phyloP scores from a whole-genome alignment of 2,888 invertebrate species.

The Cheilosia impressa region DNA sequence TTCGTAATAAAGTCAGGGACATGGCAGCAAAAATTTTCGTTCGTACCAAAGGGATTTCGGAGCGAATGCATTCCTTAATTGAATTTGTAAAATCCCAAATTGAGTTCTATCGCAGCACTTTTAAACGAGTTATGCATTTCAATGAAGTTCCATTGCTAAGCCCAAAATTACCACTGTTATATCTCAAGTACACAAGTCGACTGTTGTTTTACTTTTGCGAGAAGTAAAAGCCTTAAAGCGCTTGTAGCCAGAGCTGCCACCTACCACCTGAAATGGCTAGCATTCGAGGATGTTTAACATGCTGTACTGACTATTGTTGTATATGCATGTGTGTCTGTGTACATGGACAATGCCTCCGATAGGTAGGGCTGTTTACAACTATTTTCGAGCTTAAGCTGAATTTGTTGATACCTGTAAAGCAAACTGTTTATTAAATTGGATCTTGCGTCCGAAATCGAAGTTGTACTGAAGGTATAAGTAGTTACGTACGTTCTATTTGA shows the following conservation, averaged over 20 bases:
- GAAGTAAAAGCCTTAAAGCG: slow-evolving; percentile 48
- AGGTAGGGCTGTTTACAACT: too few relatives aligned
- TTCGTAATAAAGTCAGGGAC: slow-evolving; percentile 60
- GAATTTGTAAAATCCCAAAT: slow-evolving; percentile 77
- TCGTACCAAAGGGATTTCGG: slow-evolving; percentile 64
- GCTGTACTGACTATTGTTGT: not conserved
- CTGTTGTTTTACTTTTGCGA: slow-evolving; percentile 35
- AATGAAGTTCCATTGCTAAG: slow-evolving; percentile 69
- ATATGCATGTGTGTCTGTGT: not conserved
- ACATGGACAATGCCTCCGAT: too few relatives aligned
- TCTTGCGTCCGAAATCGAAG: too few relatives aligned
- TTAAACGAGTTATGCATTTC: slow-evolving; percentile 77
- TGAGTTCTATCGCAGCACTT: slow-evolving; percentile 76
- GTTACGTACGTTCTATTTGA: too few relatives aligned
- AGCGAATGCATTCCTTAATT: slow-evolving; percentile 76
- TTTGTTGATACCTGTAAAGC: too few relatives aligned
- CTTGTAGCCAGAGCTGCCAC: slow-evolving; percentile 25
- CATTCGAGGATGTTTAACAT: slow-evolving; percentile 7
- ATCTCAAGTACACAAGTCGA: slow-evolving; percentile 52
- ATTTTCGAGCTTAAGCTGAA: too few relatives aligned
- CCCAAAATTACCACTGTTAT: slow-evolving; percentile 66
- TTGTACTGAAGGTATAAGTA: too few relatives aligned
- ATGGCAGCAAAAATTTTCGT: slow-evolving; percentile 42
- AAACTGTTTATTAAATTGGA: too few relatives aligned
- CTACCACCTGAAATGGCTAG: slow-evolving; percentile 45